Conservation (phyloP, 2,113 vertebrate species). For the Pterocles burchelli region DNA sequence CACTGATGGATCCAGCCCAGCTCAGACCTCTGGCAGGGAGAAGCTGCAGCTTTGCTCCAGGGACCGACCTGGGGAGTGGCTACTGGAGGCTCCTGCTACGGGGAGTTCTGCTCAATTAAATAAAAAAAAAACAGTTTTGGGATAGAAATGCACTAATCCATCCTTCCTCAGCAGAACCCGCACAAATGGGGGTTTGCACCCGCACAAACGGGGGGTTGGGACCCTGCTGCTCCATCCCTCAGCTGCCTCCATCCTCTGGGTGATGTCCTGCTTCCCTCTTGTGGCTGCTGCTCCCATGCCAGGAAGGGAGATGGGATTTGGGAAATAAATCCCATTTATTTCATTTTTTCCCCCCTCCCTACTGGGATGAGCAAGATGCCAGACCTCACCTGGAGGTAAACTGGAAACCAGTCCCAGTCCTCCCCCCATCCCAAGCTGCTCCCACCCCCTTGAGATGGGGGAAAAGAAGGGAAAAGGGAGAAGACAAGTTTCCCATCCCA, state of each 20-base stretch:
- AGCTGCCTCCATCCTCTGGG: not conserved
- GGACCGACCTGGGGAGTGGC: too few relatives aligned
- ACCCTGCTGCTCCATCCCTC: not conserved
- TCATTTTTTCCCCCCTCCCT: not conserved
- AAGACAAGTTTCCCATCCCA: not conserved
- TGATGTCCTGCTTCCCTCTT: not conserved
- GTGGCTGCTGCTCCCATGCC: not conserved
- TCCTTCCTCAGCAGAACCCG: not conserved
- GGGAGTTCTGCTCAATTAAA: not conserved
- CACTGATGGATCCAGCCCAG: not conserved
- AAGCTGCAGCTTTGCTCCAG: rapidly evolving
- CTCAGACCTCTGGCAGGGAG: not conserved
- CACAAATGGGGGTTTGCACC: too few relatives aligned
- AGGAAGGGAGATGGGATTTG: not conserved
- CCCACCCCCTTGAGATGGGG: not conserved
- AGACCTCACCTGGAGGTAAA: not conserved
- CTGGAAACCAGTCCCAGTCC: not conserved
- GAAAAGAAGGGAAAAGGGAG: not conserved
- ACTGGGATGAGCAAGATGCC: rapidly evolving
- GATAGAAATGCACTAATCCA: not conserved
- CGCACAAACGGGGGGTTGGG: rapidly evolving
- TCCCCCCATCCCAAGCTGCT: not conserved
- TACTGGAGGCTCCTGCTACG: not conserved
- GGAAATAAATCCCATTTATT: not conserved
- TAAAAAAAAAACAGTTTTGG: not conserved